Evolutionary conservation across 2,797 vertebrate genomes (phyloP).

Genomic region (Morelia viridis): DNA sequence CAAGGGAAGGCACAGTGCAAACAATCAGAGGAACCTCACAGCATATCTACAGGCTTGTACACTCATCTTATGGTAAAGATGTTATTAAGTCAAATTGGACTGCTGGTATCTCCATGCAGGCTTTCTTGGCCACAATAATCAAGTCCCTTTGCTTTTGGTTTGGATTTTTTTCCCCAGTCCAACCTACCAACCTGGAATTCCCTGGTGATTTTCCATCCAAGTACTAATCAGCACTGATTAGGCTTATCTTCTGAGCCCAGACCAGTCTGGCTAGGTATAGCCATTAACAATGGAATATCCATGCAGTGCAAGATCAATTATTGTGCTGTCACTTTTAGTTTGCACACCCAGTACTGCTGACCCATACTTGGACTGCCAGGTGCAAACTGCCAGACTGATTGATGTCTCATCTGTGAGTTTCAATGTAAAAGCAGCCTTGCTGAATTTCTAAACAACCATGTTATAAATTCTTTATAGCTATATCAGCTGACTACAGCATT

Average conservation of each 20-base stretch:
- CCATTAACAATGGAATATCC: background rate
- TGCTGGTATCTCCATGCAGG: background rate
- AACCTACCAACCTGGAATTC: background rate
- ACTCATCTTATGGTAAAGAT: background rate
- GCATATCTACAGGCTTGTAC: background rate
- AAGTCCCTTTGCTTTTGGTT: background rate
- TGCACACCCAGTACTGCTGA: background rate
- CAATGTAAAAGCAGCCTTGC: background rate
- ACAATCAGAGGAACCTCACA: background rate
- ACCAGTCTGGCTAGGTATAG: background rate
- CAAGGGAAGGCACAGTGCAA: background rate
- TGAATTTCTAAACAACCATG: background rate
- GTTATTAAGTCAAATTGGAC: background rate
- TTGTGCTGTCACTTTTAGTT: background rate
- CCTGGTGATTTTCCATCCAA: background rate
- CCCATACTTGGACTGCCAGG: background rate
- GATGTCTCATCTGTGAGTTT: background rate
- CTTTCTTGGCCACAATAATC: background rate
- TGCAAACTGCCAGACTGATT: background rate
- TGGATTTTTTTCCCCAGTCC: background rate
- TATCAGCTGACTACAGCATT: background rate
- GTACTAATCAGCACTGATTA: background rate
- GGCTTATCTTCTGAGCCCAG: background rate
- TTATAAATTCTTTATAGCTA: background rate
- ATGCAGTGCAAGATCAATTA: background rate